Base-by-base conservation (phyloP, 2,888 invertebrate species). In the Thyatira batis region DNA sequence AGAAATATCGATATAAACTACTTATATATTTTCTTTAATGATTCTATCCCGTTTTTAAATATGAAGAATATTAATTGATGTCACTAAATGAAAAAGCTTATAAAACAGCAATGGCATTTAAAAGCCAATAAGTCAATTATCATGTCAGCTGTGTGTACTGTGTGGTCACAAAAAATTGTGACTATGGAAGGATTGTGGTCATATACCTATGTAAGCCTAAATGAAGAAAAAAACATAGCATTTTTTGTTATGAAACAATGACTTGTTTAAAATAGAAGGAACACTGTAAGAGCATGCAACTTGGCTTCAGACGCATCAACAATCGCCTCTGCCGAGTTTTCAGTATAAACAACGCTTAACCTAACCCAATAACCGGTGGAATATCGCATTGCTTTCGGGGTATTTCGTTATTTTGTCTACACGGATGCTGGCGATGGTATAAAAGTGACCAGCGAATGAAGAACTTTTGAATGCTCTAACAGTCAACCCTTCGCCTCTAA, bases 371-470 rank as follows among this genome's bases (percentile, higher is more conserved):
- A 91, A 89, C 85, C 71, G 76, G 71, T 80, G 81, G 73, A 81
- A 85, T 87, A 89, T 89, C 88, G 85, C 83, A 79, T 91, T 87
- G 90, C 91, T 87, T 91, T 91, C 91, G 86, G 84, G 76, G 89
- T 91, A 90, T 87, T 90, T 83, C 85, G 80, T 85, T 92, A 91
- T 92, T 92, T 91, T 92, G 91, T 91, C 91, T 91, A 90, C 91
- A 85, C 84, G 89, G 89, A 89, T 89, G 86, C 85, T 84, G 88
- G 83, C 82, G 87, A 87, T 87, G 86, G 84, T 84, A 73, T 76
- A 75, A 75, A 71, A 73, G 65, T 68, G 67, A 69, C 89, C 86
- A 85, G 65, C 58, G 43, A 55, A 69, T 50, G 50, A 58, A 71
- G 89, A 79, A 50, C 85, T 67, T 57, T 69, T 51, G 59, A 57